Evolutionary conservation across 1,140 invertebrate species (phyloP).

Genomic region (Calephelis virginiensis): DNA sequence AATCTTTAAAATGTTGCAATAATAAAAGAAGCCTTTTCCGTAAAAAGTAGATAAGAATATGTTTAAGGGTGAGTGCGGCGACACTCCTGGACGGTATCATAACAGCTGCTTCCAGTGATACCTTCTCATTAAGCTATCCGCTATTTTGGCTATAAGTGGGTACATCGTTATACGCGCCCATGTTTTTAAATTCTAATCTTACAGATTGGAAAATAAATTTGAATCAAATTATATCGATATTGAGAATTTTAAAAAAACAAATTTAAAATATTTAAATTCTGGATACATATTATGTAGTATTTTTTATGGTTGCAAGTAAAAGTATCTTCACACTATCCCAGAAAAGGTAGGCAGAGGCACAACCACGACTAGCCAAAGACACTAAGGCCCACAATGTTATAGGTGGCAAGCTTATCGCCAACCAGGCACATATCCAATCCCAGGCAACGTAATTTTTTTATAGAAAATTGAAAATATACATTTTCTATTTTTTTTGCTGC

Average conservation of each 20-base stretch:
- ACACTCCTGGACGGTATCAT: constrained; percentile 72
- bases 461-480: too few relatives aligned
- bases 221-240: constrained; percentile 14
- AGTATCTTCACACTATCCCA: too few relatives aligned
- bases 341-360: too few relatives aligned
- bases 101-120: constrained; percentile 73
- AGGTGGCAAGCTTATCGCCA: too few relatives aligned
- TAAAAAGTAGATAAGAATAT: constrained; percentile 37
- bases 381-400: too few relatives aligned
- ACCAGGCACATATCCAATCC: too few relatives aligned
- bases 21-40: constrained; percentile 38
- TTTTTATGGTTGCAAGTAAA: too few relatives aligned
- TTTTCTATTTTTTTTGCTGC: too few relatives aligned
- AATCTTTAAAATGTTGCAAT: neutral
- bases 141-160: constrained; percentile 41
- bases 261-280: neutral
- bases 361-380: too few relatives aligned
- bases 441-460: too few relatives aligned
- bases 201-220: constrained; percentile 19
- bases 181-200: constrained; percentile 63
- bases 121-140: constrained; percentile 72
- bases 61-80: constrained; percentile 67
- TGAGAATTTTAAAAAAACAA: neutral
- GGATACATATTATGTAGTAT: too few relatives aligned
- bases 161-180: constrained; percentile 52